Evolutionary conservation across 1,140 invertebrate species (phyloP).

Genomic region (Uloborus diversus): DNA sequence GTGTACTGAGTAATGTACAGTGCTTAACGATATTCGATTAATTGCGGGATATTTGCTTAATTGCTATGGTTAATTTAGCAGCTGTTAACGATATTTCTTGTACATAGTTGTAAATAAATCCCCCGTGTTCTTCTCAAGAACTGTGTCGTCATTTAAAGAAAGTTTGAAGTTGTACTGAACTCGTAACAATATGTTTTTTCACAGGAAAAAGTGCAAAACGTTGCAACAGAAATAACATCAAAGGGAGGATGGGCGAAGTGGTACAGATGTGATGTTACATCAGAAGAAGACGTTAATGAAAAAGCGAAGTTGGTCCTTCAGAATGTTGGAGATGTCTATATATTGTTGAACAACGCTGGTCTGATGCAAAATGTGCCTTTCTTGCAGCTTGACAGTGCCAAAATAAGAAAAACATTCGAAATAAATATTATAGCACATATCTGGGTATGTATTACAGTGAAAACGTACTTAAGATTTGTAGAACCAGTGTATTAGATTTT

Average conservation of each 20-base stretch:
- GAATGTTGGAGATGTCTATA: slow-evolving; percentile 70
- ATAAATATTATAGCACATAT: slow-evolving; percentile 83
- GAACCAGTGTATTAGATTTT: too few relatives aligned
- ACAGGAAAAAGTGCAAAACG: slow-evolving; percentile 76
- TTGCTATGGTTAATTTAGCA: too few relatives aligned
- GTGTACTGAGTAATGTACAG: too few relatives aligned
- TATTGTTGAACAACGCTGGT: slow-evolving; percentile 87
- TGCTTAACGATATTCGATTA: too few relatives aligned
- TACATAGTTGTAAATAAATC: too few relatives aligned
- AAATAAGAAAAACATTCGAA: slow-evolving; percentile 76
- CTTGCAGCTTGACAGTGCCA: slow-evolving; percentile 72
- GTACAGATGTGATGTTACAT: slow-evolving; percentile 36
- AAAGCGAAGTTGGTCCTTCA: slow-evolving; percentile 62
- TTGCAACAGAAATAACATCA: slow-evolving; percentile 73
- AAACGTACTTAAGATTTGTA: too few relatives aligned
- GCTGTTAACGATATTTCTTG: too few relatives aligned
- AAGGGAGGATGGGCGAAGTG: slow-evolving; percentile 74
- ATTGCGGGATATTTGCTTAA: too few relatives aligned
- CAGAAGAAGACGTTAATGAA: slow-evolving; percentile 3
- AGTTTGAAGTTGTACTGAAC: too few relatives aligned
- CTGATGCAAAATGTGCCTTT: slow-evolving; percentile 83
- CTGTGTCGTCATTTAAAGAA: too few relatives aligned
- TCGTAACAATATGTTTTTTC: too few relatives aligned
- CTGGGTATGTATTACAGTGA: slow-evolving; percentile 71
- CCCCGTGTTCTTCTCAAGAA: too few relatives aligned